These are phyloP conservation scores for Trichacis sp. DNA, from an alignment of 2,888 invertebrate genomes.

Conservation along the genomic window DNA sequence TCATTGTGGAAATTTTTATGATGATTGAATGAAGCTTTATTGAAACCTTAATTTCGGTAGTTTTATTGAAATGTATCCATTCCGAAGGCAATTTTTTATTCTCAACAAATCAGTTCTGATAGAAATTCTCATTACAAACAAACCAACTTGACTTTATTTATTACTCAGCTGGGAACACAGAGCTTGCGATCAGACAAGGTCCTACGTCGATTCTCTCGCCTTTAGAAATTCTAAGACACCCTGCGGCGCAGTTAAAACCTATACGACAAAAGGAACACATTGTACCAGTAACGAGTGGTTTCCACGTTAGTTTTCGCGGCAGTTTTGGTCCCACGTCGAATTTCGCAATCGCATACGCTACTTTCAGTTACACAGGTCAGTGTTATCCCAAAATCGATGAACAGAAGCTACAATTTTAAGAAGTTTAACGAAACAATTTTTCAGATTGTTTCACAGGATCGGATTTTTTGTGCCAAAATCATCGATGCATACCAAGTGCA, in stretches of 20 bases:
- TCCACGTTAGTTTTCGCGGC: constrained; percentile 78
- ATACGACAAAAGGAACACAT: constrained; percentile 72
- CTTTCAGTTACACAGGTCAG: constrained; percentile 79
- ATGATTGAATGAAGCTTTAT: too few relatives aligned
- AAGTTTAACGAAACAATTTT: too few relatives aligned
- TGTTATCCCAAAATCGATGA: too few relatives aligned
- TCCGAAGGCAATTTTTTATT: too few relatives aligned
- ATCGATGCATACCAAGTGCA: constrained; percentile 79
- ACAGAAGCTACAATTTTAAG: too few relatives aligned
- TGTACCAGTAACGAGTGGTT: constrained; percentile 75
- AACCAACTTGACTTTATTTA: too few relatives aligned
- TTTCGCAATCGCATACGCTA: constrained; percentile 78
- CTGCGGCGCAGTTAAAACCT: constrained; percentile 65
- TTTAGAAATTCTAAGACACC: constrained; percentile 73
- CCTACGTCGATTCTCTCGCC: constrained; percentile 75
- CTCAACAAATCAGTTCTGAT: too few relatives aligned
- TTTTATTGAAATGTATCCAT: too few relatives aligned
- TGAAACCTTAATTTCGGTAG: too few relatives aligned
- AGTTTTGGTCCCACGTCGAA: constrained; percentile 75
- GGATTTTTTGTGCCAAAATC: constrained; percentile 79
- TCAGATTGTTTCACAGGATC: constrained; percentile 77
- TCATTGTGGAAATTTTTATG: too few relatives aligned
- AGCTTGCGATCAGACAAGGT: constrained; percentile 77
- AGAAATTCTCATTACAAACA: too few relatives aligned
- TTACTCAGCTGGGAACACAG: constrained; percentile 72